Evolutionary conservation across 64 coral and sea anemone genomes (phyloP), one percentile per base, ranked within the genome.

Genomic region (Actinia tenebrosa): DNA sequence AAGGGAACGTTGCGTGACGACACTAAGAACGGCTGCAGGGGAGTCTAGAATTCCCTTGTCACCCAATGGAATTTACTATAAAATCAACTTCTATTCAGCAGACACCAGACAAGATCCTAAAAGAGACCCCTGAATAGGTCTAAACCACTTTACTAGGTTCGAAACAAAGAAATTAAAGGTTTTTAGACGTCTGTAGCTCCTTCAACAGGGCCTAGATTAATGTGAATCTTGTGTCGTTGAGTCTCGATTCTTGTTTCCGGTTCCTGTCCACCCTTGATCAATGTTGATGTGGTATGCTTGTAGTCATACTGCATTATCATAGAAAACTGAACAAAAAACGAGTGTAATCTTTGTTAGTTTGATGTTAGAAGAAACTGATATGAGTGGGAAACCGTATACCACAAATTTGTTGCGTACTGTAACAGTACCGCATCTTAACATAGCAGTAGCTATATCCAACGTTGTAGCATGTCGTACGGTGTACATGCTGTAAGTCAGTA

Each of bases 241-340:
- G 94, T 90, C 10, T 92, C 80, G 2, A 93, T 52, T 64, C 91
- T 85, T 60, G 92, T 90, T 53, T 97, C 91, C 5, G 94, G 92
- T 69, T 97, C 91, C n/a, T 97, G 94, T 17, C 89, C 87, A 3
- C 94, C 94, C 44, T 87, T 86, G 53, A 97, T 87, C 18, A 97
- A 64, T 16, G 91, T 91, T 77, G 94, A 87, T 0, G 91, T 64
- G 43, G 91, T 97, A 42, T 97, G 94, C 75, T 97, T 97, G 85
- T 97, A 97, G 22, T 97, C 94, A 60, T 97, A 97, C 86, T 97
- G 91, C 94, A 97, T 97, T 16, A 93, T 23, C 80, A 97, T 45
- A 14, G 94, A 97, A 69, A 97, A 97, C 94, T 97, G 88, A 45
- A n/a, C 22, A 50, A 85, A 37, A 52, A 84, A 79, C 18, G 26